Evolutionary conservation across 1,140 invertebrate genomes (phyloP).

Genomic region (Neelides sp.): DNA sequence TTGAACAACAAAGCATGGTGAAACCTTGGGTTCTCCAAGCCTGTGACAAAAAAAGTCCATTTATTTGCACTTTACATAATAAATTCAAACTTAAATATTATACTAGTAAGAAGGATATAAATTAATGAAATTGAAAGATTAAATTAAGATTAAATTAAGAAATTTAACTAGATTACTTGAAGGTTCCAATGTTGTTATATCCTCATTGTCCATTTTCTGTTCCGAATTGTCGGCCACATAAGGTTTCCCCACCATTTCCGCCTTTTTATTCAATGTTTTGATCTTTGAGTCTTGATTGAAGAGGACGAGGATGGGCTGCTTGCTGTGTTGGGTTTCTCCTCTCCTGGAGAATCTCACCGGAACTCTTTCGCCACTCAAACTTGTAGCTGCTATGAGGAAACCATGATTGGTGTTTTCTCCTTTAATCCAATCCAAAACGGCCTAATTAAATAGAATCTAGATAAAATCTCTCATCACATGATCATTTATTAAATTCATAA

Average conservation of each 20-base stretch:
- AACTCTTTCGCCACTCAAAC: conserved; percentile 32
- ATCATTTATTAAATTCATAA: too few relatives aligned
- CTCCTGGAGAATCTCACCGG: conserved; percentile 30
- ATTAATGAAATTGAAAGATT: conserved; percentile 3
- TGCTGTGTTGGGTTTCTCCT: conserved; percentile 17
- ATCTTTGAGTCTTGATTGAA: conserved; percentile 27
- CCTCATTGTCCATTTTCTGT: not conserved
- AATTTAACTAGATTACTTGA: not conserved
- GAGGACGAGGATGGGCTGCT: conserved; percentile 31
- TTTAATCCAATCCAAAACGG: conserved; percentile 40
- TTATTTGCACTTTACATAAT: too few relatives aligned
- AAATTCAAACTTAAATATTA: too few relatives aligned
- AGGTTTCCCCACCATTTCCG: not conserved
- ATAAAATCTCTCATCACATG: too few relatives aligned
- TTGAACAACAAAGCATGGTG: conserved; percentile 28
- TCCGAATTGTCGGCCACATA: not conserved
- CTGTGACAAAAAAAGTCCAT: too few relatives aligned
- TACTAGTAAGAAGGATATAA: too few relatives aligned
- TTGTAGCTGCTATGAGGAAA: conserved; percentile 31
- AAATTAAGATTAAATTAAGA: not conserved
- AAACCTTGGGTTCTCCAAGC: conserved; percentile 29
- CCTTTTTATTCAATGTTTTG: not conserved
- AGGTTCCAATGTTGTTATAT: not conserved
- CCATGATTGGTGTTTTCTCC: conserved; percentile 34
- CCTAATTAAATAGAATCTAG: too few relatives aligned